Conservation (phyloP, 35 echinoderm and acorn worm genomes). For the Apostichopus californicus region DNA sequence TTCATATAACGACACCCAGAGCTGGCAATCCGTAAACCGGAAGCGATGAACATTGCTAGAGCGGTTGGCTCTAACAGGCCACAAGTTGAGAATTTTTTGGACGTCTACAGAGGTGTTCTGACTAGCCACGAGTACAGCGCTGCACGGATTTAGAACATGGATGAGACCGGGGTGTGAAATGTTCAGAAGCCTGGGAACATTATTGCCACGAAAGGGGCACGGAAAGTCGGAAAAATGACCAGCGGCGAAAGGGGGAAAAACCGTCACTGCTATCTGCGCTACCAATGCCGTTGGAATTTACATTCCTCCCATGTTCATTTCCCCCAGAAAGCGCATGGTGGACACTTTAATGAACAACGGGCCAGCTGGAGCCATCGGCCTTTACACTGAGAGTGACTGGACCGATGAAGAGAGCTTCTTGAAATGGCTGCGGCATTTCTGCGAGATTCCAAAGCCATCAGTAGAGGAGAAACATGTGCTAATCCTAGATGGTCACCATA, state of each 20-base stretch:
- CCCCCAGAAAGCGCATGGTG: constrained; percentile 15
- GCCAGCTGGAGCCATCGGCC: constrained; percentile 17
- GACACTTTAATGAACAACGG: neutral
- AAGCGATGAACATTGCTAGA: constrained; percentile 49
- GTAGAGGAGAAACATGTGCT: neutral
- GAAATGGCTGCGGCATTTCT: neutral
- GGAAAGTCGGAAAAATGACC: too few relatives aligned
- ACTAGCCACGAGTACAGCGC: constrained; percentile 2
- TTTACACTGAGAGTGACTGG: neutral
- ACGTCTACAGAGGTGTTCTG: constrained; percentile 16
- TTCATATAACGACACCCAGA: constrained; percentile 1
- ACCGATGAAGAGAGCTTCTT: constrained; percentile 15
- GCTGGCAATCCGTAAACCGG: constrained; percentile 38
- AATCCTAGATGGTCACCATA: constrained; percentile 18
- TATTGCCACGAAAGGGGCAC: too few relatives aligned
- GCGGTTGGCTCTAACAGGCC: constrained; percentile 27
- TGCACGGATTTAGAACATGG: constrained; percentile 32
- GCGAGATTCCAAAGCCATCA: neutral
- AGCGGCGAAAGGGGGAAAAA: neutral
- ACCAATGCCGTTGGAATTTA: constrained; percentile 16
- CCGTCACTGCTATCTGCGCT: constrained; percentile 1
- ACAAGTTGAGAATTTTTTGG: constrained; percentile 26
- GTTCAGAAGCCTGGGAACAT: constrained; percentile 15
- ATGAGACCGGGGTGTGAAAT: constrained; percentile 49
- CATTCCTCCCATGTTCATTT: constrained; percentile 42